These are phyloP conservation scores for Octonoba sinensis DNA, from an alignment of 2,888 invertebrate species.

Conservation along the genomic window DNA sequence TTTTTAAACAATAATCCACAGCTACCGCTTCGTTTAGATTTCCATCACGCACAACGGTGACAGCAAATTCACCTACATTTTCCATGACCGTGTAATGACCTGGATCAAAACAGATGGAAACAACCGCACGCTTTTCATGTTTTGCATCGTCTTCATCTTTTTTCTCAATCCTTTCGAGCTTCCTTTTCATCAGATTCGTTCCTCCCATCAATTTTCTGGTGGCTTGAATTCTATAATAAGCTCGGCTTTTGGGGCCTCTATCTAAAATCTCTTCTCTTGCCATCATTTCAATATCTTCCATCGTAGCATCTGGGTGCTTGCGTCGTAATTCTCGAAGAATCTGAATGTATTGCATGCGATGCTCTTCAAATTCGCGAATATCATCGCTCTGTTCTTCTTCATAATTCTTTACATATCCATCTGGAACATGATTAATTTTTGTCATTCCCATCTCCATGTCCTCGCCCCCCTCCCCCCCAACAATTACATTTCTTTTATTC, in stretches of 20 bases:
- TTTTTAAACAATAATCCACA: conserved; percentile 93
- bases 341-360: conserved; percentile 91
- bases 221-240: conserved; percentile 86
- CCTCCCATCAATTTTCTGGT: conserved; percentile 96
- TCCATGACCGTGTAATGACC: conserved; percentile 99
- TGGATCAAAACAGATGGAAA: conserved; percentile 91
- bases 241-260: conserved; percentile 93
- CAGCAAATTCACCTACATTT: conserved; percentile 90
- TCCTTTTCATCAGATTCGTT: conserved; percentile 81
- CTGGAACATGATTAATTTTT: conserved; percentile 70
- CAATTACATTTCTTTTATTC: conserved; percentile 89
- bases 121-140: conserved; percentile 77
- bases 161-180: conserved; percentile 69
- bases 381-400: conserved; percentile 75
- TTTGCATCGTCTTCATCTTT: conserved; percentile 63
- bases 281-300: conserved; percentile 91
- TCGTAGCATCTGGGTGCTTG: conserved; percentile 90
- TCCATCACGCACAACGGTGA: conserved; percentile 85
- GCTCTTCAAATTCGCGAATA: conserved; percentile 85
- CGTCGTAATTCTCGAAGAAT: conserved; percentile 90
- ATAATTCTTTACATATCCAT: conserved; percentile 74
- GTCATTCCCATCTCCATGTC: conserved; percentile 70
- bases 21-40: conserved; percentile 83
- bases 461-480: conserved; percentile 82
- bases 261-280: conserved; percentile 91